phyloP scores from a whole-genome alignment of 2,113 vertebrate species.

The Meriones unguiculatus region DNA sequence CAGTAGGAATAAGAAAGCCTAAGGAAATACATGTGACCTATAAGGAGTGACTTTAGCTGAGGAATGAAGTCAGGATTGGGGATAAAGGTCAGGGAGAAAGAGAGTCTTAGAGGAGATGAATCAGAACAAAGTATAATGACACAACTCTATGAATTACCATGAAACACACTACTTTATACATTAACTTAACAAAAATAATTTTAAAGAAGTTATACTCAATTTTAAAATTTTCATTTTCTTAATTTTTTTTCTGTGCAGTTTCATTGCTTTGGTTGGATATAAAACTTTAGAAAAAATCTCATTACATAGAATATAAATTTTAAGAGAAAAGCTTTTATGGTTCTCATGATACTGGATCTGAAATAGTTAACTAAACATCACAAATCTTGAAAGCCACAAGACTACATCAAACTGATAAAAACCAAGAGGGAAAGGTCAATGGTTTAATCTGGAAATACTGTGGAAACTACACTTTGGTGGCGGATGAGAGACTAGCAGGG shows the following conservation, averaged over 20 bases:
- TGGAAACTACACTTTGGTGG: not conserved
- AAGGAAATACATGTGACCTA: not conserved
- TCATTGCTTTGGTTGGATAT: not conserved
- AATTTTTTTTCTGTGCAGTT: not conserved
- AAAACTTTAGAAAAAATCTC: slow-evolving; percentile 50
- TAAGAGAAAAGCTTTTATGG: not conserved
- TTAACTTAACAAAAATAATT: slow-evolving; percentile 10
- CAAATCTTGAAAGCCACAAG: not conserved
- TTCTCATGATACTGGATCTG: not conserved
- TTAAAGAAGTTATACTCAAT: slow-evolving; percentile 3
- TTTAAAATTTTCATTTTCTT: slow-evolving; percentile 53
- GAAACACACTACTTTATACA: not conserved
- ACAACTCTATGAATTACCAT: not conserved
- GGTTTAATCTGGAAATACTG: not conserved
- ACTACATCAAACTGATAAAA: not conserved
- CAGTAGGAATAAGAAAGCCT: not conserved
- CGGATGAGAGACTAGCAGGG: not conserved
- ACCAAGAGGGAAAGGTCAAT: not conserved
- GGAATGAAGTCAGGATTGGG: not conserved
- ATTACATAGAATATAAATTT: not conserved
- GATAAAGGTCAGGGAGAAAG: no score
- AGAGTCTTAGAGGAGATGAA: not conserved
- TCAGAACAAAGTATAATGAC: not conserved
- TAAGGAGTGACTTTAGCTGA: not conserved
- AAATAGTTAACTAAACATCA: slow-evolving; percentile 16